phyloP scores from a whole-genome alignment of 2,888 invertebrate genomes.

The Apomyelois bistriatella region DNA sequence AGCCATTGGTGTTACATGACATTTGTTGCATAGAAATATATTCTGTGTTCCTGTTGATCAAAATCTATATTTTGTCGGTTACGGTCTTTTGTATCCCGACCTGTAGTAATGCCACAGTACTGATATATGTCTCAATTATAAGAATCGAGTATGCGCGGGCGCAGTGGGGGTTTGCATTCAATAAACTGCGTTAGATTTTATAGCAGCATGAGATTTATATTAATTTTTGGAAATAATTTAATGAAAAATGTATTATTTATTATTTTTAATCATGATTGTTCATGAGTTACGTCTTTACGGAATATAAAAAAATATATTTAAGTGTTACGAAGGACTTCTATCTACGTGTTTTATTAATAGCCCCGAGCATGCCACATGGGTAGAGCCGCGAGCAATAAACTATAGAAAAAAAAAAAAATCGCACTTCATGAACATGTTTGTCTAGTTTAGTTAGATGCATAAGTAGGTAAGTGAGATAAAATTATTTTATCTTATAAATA shows the following conservation, averaged over 20 bases:
- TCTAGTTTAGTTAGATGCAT: too few species aligned
- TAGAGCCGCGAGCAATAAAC: too few species aligned
- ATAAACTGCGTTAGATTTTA: constrained; percentile 45
- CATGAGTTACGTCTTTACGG: neutral
- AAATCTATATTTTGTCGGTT: constrained; percentile 14
- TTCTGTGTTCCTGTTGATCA: neutral
- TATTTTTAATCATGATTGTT: constrained; percentile 13
- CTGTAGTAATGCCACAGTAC: constrained; percentile 23
- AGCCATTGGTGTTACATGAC: too few species aligned
- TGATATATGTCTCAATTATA: constrained; percentile 72
- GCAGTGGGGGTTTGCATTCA: constrained; percentile 54
- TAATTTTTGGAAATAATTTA: constrained; percentile 28
- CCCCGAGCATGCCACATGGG: too few species aligned
- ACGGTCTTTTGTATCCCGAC: constrained; percentile 25
- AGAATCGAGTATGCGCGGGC: constrained; percentile 41
- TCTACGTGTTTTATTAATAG: too few species aligned
- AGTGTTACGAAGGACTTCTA: too few species aligned
- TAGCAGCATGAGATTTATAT: constrained; percentile 35
- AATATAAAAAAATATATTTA: too few species aligned
- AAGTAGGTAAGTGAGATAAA: too few species aligned
- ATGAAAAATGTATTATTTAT: constrained; percentile 31
- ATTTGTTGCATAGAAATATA: too few species aligned
- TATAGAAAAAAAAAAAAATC: too few species aligned
- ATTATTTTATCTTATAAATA: too few species aligned
- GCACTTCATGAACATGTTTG: too few species aligned